phyloP scores from a whole-genome alignment of 2,888 invertebrate species.

The Chrysolina haemoptera region DNA sequence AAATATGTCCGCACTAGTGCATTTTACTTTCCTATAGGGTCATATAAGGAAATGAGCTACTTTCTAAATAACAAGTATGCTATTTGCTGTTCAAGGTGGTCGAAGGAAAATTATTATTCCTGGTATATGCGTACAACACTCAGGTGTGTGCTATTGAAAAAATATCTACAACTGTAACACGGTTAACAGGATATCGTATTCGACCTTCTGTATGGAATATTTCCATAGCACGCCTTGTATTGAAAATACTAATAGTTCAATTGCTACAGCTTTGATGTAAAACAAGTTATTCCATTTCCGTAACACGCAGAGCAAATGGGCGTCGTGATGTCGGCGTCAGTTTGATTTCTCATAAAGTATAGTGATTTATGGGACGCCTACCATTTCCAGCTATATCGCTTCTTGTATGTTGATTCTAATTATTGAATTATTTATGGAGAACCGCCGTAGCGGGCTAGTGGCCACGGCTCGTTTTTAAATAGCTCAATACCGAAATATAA shows the following conservation, averaged over 20 bases:
- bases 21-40: no score
- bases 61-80: no score
- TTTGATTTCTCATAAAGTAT: conserved; percentile 45
- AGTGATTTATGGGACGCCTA: conserved; percentile 36
- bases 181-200: not conserved
- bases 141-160: no score
- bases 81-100: no score
- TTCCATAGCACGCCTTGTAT: not conserved
- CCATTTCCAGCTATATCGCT: conserved; percentile 24
- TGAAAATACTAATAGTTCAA: conserved; percentile 3
- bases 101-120: no score
- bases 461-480: not conserved
- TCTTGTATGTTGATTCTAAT: conserved; percentile 26
- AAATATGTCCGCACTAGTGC: no score
- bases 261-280: conserved; percentile 2
- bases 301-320: conserved; percentile 35
- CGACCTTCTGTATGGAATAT: not conserved
- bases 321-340: conserved; percentile 40
- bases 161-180: no score
- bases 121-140: no score
- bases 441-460: not conserved
- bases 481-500: not conserved
- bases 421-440: conserved; percentile 34
- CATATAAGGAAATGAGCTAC: no score
- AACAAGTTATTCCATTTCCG: conserved; percentile 36